Conservation (phyloP, 2,113 vertebrate species). For the Lepus americanus region DNA sequence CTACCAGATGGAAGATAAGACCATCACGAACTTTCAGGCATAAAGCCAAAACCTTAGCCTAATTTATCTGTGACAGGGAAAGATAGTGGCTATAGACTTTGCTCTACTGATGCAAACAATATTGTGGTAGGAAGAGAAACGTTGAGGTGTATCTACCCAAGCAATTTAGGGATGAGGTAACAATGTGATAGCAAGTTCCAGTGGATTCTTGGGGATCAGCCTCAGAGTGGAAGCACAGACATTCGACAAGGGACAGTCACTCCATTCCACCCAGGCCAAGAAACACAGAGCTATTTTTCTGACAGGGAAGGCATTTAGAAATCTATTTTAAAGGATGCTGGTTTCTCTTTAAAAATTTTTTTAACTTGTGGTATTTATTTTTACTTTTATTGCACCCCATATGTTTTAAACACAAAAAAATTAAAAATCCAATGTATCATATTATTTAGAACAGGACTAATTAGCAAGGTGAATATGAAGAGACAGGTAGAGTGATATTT, state of each 20-base stretch:
- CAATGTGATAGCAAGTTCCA: not conserved
- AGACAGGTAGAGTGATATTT: constrained; percentile 41
- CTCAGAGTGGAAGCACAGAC: not conserved
- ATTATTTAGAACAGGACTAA: constrained; percentile 63
- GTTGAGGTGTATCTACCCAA: not conserved
- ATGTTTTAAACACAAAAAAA: constrained; percentile 72
- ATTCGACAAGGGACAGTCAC: not conserved
- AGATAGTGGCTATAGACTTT: not conserved
- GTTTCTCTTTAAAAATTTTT: constrained; percentile 53
- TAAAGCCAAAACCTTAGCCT: not conserved
- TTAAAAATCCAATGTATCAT: constrained; percentile 17
- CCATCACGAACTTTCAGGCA: not conserved
- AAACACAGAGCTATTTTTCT: constrained; percentile 16
- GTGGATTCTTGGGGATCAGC: not conserved
- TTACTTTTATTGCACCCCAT: constrained; percentile 66
- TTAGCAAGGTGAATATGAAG: constrained; percentile 39
- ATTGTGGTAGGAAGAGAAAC: not conserved
- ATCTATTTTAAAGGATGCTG: constrained; percentile 4
- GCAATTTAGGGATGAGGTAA: not conserved
- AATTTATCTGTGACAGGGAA: not conserved
- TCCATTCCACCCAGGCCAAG: accelerated
- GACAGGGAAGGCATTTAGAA: constrained; percentile 23
- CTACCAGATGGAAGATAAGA: not conserved
- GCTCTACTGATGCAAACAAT: not conserved
- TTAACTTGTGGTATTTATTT: constrained; percentile 58